phyloP scores from a whole-genome alignment of 2,888 invertebrate species.

The Pseudococcus viburni region DNA sequence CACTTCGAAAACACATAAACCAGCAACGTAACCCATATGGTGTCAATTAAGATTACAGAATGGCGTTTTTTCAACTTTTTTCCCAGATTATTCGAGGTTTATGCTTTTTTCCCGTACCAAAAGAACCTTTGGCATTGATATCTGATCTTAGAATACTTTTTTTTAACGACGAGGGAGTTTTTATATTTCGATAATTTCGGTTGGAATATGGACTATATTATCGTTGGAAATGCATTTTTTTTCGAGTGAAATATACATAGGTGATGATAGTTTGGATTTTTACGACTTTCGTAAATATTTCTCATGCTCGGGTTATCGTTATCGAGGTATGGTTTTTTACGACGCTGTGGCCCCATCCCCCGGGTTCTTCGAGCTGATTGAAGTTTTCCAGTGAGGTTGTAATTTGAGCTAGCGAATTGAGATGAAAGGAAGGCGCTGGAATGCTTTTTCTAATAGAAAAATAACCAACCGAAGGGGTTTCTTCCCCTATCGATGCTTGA shows the following conservation, averaged over 20 bases:
- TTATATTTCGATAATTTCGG: constrained; percentile 3
- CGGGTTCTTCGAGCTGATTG: background rate
- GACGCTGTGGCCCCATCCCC: background rate
- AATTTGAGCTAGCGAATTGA: background rate
- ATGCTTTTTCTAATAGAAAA: background rate
- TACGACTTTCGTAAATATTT: background rate
- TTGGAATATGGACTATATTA: background rate
- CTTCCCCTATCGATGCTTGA: background rate
- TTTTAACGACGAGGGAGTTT: background rate
- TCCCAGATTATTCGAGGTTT: background rate
- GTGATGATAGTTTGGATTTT: background rate
- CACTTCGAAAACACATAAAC: background rate
- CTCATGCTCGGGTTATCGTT: background rate
- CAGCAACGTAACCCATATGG: background rate
- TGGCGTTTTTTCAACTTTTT: background rate
- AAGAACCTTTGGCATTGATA: constrained; percentile 13
- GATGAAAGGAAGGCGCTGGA: background rate
- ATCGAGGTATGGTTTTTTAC: background rate
- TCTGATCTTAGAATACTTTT: background rate
- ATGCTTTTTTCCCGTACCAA: background rate
- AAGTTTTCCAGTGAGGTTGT: background rate
- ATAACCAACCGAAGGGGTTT: background rate
- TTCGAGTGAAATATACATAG: background rate
- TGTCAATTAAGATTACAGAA: background rate
- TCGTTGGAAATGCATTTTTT: background rate